Evolutionary conservation across 1,140 invertebrate genomes (phyloP), one percentile per base, ranked within the genome.

Genomic region (Anthonomus grandis): DNA sequence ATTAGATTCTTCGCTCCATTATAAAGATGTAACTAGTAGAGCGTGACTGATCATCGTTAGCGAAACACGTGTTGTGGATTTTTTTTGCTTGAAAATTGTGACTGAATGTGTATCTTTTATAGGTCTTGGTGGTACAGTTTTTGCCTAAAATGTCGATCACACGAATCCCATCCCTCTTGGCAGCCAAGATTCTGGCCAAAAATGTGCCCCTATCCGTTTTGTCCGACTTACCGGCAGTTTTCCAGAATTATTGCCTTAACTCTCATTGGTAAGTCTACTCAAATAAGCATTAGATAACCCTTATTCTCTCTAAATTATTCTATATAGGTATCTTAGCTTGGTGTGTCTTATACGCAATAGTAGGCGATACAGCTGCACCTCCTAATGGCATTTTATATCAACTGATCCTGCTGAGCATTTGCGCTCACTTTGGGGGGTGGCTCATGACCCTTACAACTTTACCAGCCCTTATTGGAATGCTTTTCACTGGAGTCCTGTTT

Each of bases 391-490:
- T 87, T 60, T 74, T 93, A 2, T 95, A 91, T 66, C 83, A 84
- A 55, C 74, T 95, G 2, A 87, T 89, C 3, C 74, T 86, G 1
- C 77, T 91, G 0, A 80, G 81, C 15, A 82, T 94, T 24, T 83
- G 83, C 4, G 86, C 89, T 1, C 82, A 91, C 73, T 85, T 93
- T 60, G 90, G 86, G 5, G 92, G 91, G 37, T 89, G 86, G 81
- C 63, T 91, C 4, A 72, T 89, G 62, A 83, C 83, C 19, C 73
- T 91, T 22, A 82, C 88, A n/a, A 86, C 85, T 2, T 74, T 96
- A 55, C 93, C 93, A 5, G 83, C 91, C 0, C 77, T 97, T 0
- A 86, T 93, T 63, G 91, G 91, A 12, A 93, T 93, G 89, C 79
- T 94, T 8, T 66, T 91, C 53, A 85, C 87, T 18, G 91, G 91